These are phyloP conservation scores for Phortica okadai DNA, from an alignment of 2,888 invertebrate genomes.

Conservation along the genomic window DNA sequence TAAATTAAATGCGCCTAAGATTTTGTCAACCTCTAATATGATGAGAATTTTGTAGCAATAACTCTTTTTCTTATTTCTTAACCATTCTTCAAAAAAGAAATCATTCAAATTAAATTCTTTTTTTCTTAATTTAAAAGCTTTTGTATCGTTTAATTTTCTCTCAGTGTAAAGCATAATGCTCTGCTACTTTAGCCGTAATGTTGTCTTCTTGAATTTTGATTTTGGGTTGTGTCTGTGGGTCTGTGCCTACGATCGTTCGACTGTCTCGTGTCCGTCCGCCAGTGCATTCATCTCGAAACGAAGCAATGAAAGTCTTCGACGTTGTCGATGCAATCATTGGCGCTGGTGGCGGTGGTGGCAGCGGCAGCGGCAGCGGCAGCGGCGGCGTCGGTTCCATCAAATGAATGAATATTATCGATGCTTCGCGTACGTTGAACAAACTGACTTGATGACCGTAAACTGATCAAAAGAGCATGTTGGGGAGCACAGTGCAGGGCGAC, in stretches of 20 bases:
- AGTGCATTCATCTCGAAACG: constrained; percentile 41
- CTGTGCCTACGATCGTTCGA: constrained; percentile 36
- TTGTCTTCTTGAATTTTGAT: constrained; percentile 58
- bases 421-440: constrained; percentile 62
- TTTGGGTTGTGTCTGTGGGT: constrained; percentile 53
- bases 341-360: constrained; percentile 4
- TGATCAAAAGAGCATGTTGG: constrained; percentile 32
- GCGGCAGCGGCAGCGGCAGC: constrained; percentile 13
- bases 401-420: constrained; percentile 72
- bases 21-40: no score
- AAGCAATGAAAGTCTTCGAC: constrained; percentile 19
- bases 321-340: constrained; percentile 23
- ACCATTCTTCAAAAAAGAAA: no score
- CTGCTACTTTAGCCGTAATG: constrained; percentile 52
- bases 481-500: neutral
- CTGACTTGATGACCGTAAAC: constrained; percentile 64
- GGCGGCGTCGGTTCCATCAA: constrained; percentile 64
- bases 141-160: constrained; percentile 51
- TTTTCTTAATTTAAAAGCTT: constrained; percentile 25
- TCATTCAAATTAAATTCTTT: neutral
- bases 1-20: no score
- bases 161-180: constrained; percentile 25
- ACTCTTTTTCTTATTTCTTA: no score
- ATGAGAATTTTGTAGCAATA: no score
- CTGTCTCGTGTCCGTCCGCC: constrained; percentile 31